phyloP scores from a whole-genome alignment of 2,113 vertebrate species.

The Nanger granti region DNA sequence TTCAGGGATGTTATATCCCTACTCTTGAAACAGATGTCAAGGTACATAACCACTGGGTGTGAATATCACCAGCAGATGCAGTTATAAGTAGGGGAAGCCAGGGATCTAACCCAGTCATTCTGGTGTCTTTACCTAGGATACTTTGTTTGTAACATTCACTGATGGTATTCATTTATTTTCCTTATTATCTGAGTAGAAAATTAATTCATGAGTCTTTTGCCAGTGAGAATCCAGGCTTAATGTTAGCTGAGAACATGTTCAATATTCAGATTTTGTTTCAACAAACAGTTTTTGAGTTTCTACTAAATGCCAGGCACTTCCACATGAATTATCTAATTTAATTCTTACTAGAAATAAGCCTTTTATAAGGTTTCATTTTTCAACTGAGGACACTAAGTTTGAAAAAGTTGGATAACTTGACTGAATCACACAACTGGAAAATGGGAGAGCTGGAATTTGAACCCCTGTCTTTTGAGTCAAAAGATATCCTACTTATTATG shows the following conservation, averaged over 20 bases:
- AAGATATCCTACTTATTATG: background rate
- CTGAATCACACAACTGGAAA: background rate
- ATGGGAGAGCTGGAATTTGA: background rate
- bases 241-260: background rate
- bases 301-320: background rate
- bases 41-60: background rate
- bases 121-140: background rate
- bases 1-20: background rate
- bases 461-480: background rate
- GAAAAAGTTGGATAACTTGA: background rate
- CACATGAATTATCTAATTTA: background rate
- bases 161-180: background rate
- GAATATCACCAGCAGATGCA: background rate
- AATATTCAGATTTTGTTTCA: slow-evolving; percentile 24
- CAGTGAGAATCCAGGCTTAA: background rate
- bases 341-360: background rate
- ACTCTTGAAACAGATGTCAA: background rate
- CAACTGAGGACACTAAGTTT: background rate
- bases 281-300: background rate
- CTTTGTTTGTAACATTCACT: background rate
- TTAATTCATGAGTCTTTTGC: background rate
- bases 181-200: background rate
- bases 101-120: background rate
- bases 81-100: background rate
- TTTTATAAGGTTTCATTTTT: background rate